Percentiles rank a stretch among this genome's conserved stretches.
Conservation (phyloP, 2,797 vertebrate species). For the Bradypus variegatus region DNA sequence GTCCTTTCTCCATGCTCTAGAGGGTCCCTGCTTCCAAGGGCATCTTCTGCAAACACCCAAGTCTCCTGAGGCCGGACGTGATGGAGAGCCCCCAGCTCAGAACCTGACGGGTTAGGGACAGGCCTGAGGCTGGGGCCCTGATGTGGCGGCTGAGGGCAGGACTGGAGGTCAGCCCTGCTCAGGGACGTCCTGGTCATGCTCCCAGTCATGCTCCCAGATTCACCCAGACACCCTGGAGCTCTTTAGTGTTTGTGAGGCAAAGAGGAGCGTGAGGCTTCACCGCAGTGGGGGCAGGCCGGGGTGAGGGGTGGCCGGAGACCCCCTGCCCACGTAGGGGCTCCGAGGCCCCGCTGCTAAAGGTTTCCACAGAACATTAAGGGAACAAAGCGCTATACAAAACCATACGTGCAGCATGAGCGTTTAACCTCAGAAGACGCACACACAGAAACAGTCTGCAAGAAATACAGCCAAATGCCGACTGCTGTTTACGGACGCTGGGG, state of each 20-base stretch:
- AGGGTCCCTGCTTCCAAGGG: neutral
- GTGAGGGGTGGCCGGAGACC: no score
- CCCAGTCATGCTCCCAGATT: neutral
- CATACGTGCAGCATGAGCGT: neutral
- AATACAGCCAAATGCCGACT: neutral
- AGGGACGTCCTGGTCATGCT: neutral
- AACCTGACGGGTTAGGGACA: neutral
- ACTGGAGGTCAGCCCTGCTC: neutral
- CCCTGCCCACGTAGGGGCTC: neutral
- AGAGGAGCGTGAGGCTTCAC: no score
- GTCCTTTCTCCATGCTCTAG: neutral
- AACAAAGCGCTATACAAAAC: neutral
- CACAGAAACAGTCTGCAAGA: neutral
- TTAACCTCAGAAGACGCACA: neutral
- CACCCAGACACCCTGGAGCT: no score
- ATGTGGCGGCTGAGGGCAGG: neutral
- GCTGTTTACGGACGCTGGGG: neutral
- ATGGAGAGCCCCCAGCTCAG: neutral
- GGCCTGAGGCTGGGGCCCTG: neutral
- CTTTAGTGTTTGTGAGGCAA: no score
- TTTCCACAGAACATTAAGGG: neutral
- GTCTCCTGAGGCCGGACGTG: neutral
- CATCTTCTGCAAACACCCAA: neutral
- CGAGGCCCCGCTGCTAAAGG: neutral
- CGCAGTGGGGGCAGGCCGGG: no score